Percentiles rank a stretch among this genome's conserved stretches.
Conservation (phyloP, 2,888 invertebrate genomes). For the Drosophila colorata region DNA sequence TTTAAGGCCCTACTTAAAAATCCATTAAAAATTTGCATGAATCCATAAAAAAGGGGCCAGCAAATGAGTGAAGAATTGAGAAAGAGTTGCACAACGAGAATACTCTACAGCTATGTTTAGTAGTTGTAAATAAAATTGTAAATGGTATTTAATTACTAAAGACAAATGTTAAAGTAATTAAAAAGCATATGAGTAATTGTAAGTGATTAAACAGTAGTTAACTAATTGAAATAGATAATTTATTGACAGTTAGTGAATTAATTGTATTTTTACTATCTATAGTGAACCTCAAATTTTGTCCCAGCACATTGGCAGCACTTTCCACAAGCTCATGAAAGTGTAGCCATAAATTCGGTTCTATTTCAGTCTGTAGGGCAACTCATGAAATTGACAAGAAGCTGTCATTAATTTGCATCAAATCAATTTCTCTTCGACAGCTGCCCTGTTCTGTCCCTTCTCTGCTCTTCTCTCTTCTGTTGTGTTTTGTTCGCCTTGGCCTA, state of each 20-base stretch:
- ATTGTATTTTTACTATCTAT: not conserved
- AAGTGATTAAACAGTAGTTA: not conserved
- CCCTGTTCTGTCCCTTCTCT: conserved; percentile 11
- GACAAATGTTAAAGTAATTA: not conserved
- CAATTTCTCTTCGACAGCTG: conserved; percentile 76
- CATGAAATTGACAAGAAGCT: conserved; percentile 75
- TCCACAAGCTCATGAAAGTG: conserved; percentile 15
- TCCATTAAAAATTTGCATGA: conserved; percentile 83
- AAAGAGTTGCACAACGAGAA: conserved; percentile 32
- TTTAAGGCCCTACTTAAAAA: conserved; percentile 81
- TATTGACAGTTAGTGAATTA: too few relatives aligned
- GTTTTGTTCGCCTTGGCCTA: conserved; percentile 17
- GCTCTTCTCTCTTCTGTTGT: conserved; percentile 4
- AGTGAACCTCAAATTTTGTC: not conserved
- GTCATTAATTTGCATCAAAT: conserved; percentile 81
- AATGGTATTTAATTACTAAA: not conserved
- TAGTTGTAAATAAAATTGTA: too few relatives aligned
- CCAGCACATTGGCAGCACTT: not conserved
- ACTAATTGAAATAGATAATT: not conserved
- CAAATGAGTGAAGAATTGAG: conserved; percentile 37
- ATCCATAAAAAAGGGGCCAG: conserved; percentile 53
- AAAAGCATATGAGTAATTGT: not conserved
- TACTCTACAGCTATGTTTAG: conserved; percentile 6
- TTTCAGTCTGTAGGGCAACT: conserved; percentile 9
- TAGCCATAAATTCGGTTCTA: conserved; percentile 34